Evolutionary conservation across 2,113 vertebrate species (phyloP).

Genomic region (Rhabdornis inornatus): DNA sequence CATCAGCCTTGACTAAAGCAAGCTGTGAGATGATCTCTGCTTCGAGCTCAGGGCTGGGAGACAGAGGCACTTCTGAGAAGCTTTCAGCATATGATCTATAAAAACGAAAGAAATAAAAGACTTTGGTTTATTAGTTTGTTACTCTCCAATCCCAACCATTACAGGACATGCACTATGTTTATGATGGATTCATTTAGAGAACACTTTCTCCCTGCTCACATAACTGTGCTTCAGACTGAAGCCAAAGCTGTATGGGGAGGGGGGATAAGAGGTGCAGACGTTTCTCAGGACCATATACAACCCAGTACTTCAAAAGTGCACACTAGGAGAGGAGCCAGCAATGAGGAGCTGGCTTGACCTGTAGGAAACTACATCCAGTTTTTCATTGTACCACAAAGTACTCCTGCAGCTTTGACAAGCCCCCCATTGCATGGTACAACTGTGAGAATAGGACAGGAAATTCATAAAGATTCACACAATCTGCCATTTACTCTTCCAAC

Average conservation of each 20-base stretch:
- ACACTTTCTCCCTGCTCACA: slow-evolving; percentile 37
- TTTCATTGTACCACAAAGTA: neutral
- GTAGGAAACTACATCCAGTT: neutral
- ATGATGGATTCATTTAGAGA: slow-evolving; percentile 25
- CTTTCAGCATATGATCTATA: neutral
- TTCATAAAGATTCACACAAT: neutral
- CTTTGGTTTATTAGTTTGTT: slow-evolving; percentile 19
- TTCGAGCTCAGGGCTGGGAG: neutral
- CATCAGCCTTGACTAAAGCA: neutral
- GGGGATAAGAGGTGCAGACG: neutral
- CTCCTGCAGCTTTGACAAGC: neutral
- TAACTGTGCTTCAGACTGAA: slow-evolving; percentile 14
- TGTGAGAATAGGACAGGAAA: slow-evolving; percentile 1
- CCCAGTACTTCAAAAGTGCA: neutral
- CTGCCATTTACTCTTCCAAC: slow-evolving; percentile 44
- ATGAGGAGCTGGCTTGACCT: neutral
- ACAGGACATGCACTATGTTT: neutral
- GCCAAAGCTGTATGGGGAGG: neutral
- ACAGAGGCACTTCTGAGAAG: neutral
- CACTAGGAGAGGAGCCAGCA: neutral
- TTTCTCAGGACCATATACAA: neutral
- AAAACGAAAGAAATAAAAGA: neutral
- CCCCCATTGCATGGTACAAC: neutral
- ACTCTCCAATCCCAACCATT: neutral
- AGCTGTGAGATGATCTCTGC: neutral